These are phyloP conservation scores for Exephanes ischioxanthus DNA, from an alignment of 2,888 invertebrate genomes.

Conservation along the genomic window DNA sequence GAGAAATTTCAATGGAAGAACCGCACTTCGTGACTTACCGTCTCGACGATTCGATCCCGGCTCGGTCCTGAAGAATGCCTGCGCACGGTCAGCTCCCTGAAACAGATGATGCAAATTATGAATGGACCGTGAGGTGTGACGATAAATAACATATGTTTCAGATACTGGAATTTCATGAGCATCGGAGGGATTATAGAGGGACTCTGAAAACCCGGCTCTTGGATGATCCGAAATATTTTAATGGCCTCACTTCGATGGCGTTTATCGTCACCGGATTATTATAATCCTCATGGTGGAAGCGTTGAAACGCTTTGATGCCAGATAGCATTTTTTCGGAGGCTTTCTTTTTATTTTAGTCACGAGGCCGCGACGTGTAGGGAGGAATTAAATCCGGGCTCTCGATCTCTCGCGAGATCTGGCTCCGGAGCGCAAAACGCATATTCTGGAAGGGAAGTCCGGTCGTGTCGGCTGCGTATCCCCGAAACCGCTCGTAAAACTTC, in stretches of 20 bases:
- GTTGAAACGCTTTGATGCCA: constrained; percentile 53
- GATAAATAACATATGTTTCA: constrained; percentile 30
- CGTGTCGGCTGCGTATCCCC: constrained; percentile 29
- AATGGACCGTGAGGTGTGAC: constrained; percentile 12
- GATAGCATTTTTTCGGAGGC: constrained; percentile 3
- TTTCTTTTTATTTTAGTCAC: constrained; percentile 9
- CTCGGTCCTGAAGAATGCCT: not conserved
- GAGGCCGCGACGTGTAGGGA: not conserved
- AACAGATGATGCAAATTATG: constrained; percentile 21
- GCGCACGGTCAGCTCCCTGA: not conserved
- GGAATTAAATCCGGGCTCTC: constrained; percentile 35
- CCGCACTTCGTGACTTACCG: constrained; percentile 8
- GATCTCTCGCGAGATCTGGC: constrained; percentile 34
- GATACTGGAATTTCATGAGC: constrained; percentile 8
- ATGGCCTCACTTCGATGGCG: constrained; percentile 30
- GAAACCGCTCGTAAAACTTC: constrained; percentile 63
- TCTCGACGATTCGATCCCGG: not conserved
- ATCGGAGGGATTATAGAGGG: constrained; percentile 11
- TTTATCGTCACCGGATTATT: constrained; percentile 55
- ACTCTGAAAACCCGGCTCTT: constrained; percentile 31
- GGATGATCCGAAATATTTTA: constrained; percentile 59
- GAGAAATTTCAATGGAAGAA: constrained; percentile 2
- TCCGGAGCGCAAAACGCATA: constrained; percentile 23
- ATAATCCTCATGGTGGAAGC: constrained; percentile 58
- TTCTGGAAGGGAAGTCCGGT: constrained; percentile 35